These are phyloP conservation scores for Turdus rufiventris DNA, from an alignment of 2,113 vertebrate genomes.

Conservation along the genomic window DNA sequence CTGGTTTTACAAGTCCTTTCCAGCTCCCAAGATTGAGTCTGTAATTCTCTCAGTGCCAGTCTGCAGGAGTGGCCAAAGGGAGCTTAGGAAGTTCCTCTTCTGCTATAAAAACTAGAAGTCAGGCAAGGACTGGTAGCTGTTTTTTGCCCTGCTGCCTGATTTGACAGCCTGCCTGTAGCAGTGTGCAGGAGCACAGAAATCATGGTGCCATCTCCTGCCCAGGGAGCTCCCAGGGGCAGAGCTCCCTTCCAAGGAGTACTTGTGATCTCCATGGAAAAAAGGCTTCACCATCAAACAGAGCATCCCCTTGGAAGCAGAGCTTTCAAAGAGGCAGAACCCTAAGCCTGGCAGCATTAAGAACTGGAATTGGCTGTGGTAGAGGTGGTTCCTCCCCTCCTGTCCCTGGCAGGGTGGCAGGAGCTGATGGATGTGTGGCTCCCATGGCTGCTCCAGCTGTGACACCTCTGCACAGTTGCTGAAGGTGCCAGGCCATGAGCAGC, in stretches of 20 bases:
- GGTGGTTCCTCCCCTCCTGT: background rate
- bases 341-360: too few relatives aligned
- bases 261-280: fast-evolving
- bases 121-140: too few relatives aligned
- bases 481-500: background rate
- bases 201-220: too few relatives aligned
- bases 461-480: background rate
- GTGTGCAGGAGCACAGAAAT: background rate
- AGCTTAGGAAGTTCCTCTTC: background rate
- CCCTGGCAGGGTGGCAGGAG: background rate
- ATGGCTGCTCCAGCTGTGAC: background rate
- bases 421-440: background rate
- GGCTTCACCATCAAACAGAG: background rate
- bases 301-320: background rate
- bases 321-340: background rate
- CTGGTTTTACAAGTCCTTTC: background rate
- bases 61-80: background rate
- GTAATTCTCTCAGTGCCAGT: fast-evolving
- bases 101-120: background rate
- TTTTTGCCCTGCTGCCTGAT: background rate
- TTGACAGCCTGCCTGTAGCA: background rate
- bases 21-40: fast-evolving
- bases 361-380: background rate
- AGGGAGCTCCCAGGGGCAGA: background rate
- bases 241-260: fast-evolving